Evolutionary conservation across 2,113 vertebrate genomes (phyloP).

Genomic region (Brachypodius melanocephalos): DNA sequence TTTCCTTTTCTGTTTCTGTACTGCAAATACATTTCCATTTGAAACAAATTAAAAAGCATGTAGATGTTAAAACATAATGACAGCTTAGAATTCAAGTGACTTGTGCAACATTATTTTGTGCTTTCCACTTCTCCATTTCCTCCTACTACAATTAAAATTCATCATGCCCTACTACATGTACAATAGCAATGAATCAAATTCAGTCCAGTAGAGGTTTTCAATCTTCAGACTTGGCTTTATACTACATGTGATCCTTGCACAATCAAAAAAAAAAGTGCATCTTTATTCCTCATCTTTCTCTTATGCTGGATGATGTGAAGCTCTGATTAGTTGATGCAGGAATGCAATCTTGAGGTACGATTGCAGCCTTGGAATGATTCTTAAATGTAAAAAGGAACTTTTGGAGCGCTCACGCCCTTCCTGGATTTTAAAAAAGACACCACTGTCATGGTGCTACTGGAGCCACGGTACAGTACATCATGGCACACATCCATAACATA

Average conservation of each 20-base stretch:
- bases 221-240: constrained; percentile 4
- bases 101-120: constrained; percentile 72
- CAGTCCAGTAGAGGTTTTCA: constrained; percentile 17
- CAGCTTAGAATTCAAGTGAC: constrained; percentile 64
- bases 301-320: constrained; percentile 15
- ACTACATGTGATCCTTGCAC: background rate
- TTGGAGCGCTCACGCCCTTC: background rate
- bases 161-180: constrained; percentile 21
- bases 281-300: constrained; percentile 31
- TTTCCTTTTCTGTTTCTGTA: background rate
- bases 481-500: constrained; percentile 53
- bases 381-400: constrained; percentile 50
- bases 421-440: constrained; percentile 49
- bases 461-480: constrained; percentile 65
- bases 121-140: constrained; percentile 58
- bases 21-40: constrained; percentile 7
- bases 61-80: constrained; percentile 53
- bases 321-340: constrained; percentile 37
- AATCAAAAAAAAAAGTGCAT: constrained; percentile 9
- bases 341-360: constrained; percentile 46
- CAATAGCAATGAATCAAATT: constrained; percentile 22
- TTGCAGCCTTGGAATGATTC: constrained; percentile 47
- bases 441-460: constrained; percentile 23
- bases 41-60: constrained; percentile 56
- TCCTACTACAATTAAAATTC: constrained; percentile 44